These are phyloP conservation scores for Heliconius congener DNA, from an alignment of 1,140 invertebrate genomes.

Conservation along the genomic window DNA sequence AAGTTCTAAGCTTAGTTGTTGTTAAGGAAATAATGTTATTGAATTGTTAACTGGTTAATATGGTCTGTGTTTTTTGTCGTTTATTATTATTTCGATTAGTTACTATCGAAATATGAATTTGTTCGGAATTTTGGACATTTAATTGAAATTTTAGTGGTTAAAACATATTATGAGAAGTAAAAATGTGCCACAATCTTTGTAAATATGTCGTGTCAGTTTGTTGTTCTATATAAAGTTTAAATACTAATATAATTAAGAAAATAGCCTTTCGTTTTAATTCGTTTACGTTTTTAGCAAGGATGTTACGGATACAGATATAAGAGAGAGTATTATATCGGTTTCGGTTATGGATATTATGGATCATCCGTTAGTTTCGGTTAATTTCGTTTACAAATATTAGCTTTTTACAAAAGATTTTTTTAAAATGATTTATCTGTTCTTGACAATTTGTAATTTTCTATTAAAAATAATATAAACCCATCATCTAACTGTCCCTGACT, in stretches of 20 bases:
- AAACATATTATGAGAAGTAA: not conserved
- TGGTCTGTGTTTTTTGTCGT: not conserved
- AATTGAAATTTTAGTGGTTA: too few relatives aligned
- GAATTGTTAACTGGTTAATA: slow-evolving; percentile 17
- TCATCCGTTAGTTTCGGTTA: too few relatives aligned
- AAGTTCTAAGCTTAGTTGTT: slow-evolving; percentile 27
- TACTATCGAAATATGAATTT: not conserved
- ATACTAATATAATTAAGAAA: not conserved
- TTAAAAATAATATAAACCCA: too few relatives aligned
- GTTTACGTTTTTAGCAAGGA: not conserved
- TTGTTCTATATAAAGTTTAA: not conserved
- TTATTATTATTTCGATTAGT: not conserved
- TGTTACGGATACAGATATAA: too few relatives aligned
- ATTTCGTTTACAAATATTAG: too few relatives aligned
- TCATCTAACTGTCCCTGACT: too few relatives aligned
- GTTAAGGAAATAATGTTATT: slow-evolving; percentile 16
- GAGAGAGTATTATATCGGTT: too few relatives aligned
- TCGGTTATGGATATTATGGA: too few relatives aligned
- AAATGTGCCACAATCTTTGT: not conserved
- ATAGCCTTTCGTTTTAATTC: not conserved
- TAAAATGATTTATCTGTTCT: too few relatives aligned
- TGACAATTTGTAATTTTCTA: too few relatives aligned
- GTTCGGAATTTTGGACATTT: not conserved
- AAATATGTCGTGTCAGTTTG: slow-evolving; percentile 1
- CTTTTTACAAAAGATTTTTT: too few relatives aligned